phyloP scores from a whole-genome alignment of 2,797 vertebrate species.

The Allobates femoralis region DNA sequence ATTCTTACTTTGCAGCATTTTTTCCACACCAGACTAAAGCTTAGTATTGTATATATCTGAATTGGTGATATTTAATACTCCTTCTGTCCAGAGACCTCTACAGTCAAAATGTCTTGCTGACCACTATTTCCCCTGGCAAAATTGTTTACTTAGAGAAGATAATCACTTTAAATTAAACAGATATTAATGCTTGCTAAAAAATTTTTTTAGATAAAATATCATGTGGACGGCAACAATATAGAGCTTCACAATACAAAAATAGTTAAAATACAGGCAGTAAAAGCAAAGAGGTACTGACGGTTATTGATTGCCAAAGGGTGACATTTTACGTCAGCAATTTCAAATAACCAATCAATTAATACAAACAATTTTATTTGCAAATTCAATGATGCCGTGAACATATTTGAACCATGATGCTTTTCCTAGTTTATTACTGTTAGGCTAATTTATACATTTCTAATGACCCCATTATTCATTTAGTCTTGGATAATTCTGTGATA shows the following conservation, averaged over 20 bases:
- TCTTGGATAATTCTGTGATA: constrained; percentile 71
- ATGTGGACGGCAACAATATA: background rate
- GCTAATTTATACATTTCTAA: constrained; percentile 80
- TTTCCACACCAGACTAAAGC: too few species aligned
- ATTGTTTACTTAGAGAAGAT: background rate
- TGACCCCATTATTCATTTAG: constrained; percentile 82
- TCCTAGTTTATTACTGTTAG: constrained; percentile 69
- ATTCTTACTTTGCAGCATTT: too few species aligned
- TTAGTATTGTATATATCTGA: background rate
- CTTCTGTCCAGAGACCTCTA: background rate
- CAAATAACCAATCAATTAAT: constrained; percentile 80
- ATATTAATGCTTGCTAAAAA: background rate
- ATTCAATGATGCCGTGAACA: constrained; percentile 81
- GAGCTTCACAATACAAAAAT: constrained; percentile 18
- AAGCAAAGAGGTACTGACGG: constrained; percentile 21
- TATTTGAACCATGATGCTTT: constrained; percentile 82
- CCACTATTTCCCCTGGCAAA: background rate
- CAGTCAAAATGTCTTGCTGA: background rate
- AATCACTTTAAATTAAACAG: background rate
- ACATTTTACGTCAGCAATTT: constrained; percentile 73
- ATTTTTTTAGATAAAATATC: background rate
- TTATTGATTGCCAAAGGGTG: constrained; percentile 56
- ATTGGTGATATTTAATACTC: background rate
- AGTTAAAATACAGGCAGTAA: constrained; percentile 18
- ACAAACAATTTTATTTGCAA: constrained; percentile 76